Conservation (phyloP, 2,797 vertebrate genomes). For the Spatula clypeata region DNA sequence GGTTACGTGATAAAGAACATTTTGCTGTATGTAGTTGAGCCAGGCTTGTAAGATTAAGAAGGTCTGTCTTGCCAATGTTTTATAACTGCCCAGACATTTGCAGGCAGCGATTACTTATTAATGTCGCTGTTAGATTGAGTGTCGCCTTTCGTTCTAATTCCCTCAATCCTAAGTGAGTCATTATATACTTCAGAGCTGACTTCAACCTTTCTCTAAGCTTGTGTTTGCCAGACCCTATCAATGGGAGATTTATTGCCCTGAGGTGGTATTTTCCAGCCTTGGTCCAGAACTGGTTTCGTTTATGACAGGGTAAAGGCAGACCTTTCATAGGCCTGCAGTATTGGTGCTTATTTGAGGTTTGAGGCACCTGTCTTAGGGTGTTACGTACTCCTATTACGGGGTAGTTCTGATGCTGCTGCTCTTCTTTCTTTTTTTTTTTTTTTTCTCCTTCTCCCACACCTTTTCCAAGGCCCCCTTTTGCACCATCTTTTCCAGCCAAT, state of each 20-base stretch:
- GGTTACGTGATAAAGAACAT: neutral
- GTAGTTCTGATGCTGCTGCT: neutral
- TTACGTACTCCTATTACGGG: neutral
- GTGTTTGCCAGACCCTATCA: conserved; percentile 77
- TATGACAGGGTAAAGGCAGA: conserved; percentile 25
- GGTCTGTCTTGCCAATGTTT: conserved; percentile 61
- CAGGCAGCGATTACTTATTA: conserved; percentile 53
- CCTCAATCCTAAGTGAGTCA: conserved; percentile 70
- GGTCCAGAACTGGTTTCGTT: conserved; percentile 47
- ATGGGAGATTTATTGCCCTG: conserved; percentile 75
- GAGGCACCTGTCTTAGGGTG: conserved; percentile 61
- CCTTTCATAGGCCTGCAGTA: conserved; percentile 38
- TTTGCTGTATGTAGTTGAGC: conserved; percentile 19
- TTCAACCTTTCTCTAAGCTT: conserved; percentile 64
- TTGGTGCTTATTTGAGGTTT: conserved; percentile 45
- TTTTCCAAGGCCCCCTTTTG: neutral
- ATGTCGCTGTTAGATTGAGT: conserved; percentile 33
- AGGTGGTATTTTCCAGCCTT: conserved; percentile 75
- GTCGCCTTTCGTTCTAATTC: conserved; percentile 69
- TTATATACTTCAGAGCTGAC: conserved; percentile 71
- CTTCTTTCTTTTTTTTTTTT: neutral
- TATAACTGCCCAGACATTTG: conserved; percentile 61
- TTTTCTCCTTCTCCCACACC: neutral
- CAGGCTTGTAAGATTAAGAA: conserved; percentile 48
- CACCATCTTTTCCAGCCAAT: neutral